Percentiles rank a stretch among this genome's conserved stretches.
phyloP scores from a whole-genome alignment of 2,113 vertebrate genomes.

The Theropithecus gelada region DNA sequence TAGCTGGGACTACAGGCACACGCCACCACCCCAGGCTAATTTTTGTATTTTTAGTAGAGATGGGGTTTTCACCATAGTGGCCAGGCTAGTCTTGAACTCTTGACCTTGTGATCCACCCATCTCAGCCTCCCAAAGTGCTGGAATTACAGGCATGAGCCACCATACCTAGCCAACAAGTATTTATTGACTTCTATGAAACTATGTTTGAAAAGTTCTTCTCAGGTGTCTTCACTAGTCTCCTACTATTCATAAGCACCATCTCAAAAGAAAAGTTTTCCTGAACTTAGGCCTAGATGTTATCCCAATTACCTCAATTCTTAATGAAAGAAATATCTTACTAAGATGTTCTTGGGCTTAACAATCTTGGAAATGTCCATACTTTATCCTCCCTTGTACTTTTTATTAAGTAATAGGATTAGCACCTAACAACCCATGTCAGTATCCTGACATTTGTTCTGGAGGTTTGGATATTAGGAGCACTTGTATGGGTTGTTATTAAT shows the following conservation, averaged over 20 bases:
- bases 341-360: background rate
- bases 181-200: background rate
- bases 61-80: too few relatives aligned
- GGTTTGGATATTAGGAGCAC: background rate
- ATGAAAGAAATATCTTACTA: constrained; percentile 19
- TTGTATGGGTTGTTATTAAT: background rate
- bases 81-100: too few relatives aligned
- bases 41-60: too few relatives aligned
- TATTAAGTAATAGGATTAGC: background rate
- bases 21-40: too few relatives aligned
- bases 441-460: background rate
- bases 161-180: background rate
- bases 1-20: too few relatives aligned
- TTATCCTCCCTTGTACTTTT: background rate
- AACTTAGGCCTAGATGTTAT: background rate
- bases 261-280: background rate
- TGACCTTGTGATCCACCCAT: too few relatives aligned
- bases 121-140: too few relatives aligned
- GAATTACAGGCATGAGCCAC: too few relatives aligned
- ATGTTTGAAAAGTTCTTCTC: background rate
- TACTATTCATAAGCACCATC: background rate
- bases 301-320: background rate
- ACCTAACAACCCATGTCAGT: too few relatives aligned
- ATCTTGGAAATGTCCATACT: background rate
- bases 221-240: background rate